Base-by-base conservation (phyloP, 1,140 invertebrate genomes). In the Psilanteris sp. region DNA sequence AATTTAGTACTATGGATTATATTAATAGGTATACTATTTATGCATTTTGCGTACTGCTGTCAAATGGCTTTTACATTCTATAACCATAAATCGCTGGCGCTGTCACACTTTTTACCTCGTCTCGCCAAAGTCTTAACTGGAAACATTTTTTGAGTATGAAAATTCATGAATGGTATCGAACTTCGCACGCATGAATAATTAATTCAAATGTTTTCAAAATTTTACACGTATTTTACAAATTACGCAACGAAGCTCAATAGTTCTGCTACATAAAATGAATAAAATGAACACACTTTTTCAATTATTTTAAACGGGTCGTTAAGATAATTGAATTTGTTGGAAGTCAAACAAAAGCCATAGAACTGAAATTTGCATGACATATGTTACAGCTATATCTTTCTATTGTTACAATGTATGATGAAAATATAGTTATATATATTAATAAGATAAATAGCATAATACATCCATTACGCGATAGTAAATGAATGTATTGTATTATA, bases 1-100 rank as follows among this genome's bases (percentile, higher is more conserved):
- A 57, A 46, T 57, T 68, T 22, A 55, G 24, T 50, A 57, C 34
- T 16, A 31, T 57, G 50, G 31, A 48, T 54, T 50, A 57, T 48
- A 57, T 57, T 68, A 57, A 68, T 66, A 34, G 61, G 37, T 10
- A 37, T 31, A 55, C 41, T 67, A 55, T 67, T 67, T 41, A 37
- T 57, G 14, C 7, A 50, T 32, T 48, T 48, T 48, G n/a, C 22
- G 39, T 29, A 46, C 16, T 37, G 29, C 37, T 66, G 50, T 68
- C 48, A 57, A 68, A 57, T 46, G 27, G 37, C 50, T 68, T 50
- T 68, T 57, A 68, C 43, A 48, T 34, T 29, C 24, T 32, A 48
- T 20, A n/a, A 32, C 22, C 20, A 68, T 68, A 68, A 68, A 68
- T 48, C 15, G 1, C 2, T 1, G 7, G 1, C 11, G 32, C 18